These are phyloP conservation scores for Ambastaia sidthimunki DNA, from an alignment of 2,797 vertebrate genomes.

Conservation along the genomic window DNA sequence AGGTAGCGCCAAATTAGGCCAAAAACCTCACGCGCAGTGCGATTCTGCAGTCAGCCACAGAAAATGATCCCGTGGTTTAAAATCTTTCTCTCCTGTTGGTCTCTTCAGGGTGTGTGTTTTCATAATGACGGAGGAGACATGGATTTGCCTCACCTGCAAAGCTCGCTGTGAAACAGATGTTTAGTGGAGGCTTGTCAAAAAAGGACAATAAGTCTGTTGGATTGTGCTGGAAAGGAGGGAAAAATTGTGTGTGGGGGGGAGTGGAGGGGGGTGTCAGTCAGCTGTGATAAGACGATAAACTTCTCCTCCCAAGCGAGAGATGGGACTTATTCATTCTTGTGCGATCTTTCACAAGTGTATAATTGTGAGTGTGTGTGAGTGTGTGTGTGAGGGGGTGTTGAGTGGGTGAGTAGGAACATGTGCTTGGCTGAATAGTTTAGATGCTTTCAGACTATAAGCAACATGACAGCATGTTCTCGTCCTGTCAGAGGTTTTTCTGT, in stretches of 20 bases:
- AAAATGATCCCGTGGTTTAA: slow-evolving; percentile 22
- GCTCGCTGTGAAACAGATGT: slow-evolving; percentile 19
- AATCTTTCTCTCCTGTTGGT: slow-evolving; percentile 17
- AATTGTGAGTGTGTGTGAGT: slow-evolving; percentile 2
- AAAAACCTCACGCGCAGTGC: not conserved
- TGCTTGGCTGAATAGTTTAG: slow-evolving; percentile 37
- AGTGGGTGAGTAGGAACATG: slow-evolving; percentile 35
- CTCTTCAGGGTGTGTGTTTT: slow-evolving; percentile 30
- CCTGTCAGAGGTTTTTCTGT: slow-evolving; percentile 11
- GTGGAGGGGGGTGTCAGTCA: slow-evolving; percentile 10
- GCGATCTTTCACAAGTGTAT: slow-evolving; percentile 22
- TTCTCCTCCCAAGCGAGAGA: slow-evolving; percentile 21
- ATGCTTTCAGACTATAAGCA: slow-evolving; percentile 28
- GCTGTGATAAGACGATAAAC: slow-evolving; percentile 44
- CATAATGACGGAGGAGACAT: not conserved
- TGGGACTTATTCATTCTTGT: slow-evolving; percentile 25
- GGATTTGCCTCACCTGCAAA: slow-evolving; percentile 23
- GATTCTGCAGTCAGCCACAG: slow-evolving; percentile 16
- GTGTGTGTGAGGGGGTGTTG: slow-evolving; percentile 10
- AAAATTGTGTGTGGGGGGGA: not conserved
- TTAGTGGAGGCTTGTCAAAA: slow-evolving; percentile 25
- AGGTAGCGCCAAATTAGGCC: slow-evolving; percentile 20
- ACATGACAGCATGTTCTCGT: slow-evolving; percentile 28
- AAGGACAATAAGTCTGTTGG: slow-evolving; percentile 28
- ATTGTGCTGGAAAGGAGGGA: slow-evolving; percentile 7